Percentiles rank a stretch among this genome's conserved stretches.
Evolutionary conservation across 2,797 vertebrate genomes (phyloP).

Genomic region (Enteromius viviparus): DNA sequence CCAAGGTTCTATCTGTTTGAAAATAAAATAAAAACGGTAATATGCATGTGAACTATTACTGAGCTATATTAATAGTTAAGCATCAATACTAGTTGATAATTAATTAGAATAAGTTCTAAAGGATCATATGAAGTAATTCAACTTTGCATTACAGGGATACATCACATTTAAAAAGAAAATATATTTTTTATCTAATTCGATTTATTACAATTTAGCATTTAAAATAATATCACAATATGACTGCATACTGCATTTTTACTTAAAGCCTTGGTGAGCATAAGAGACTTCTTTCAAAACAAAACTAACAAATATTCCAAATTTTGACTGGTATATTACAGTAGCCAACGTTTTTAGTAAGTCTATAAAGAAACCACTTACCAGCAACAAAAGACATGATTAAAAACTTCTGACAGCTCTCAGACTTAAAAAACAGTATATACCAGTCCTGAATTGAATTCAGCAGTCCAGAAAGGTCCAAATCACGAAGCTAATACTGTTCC

Average conservation of each 20-base stretch:
- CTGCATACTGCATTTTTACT: too few relatives aligned
- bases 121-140: background rate
- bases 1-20: background rate
- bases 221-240: background rate
- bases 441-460: background rate
- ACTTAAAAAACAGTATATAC: background rate
- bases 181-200: background rate
- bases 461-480: background rate
- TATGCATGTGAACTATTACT: background rate
- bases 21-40: background rate
- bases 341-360: background rate
- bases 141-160: background rate
- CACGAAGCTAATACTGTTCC: background rate
- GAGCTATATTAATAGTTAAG: background rate
- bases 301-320: background rate
- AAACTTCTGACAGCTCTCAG: background rate
- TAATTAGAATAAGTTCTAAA: background rate
- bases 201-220: background rate
- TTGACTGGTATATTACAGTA: background rate
- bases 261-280: background rate
- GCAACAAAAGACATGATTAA: slow-evolving; percentile 55
- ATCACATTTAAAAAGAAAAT: background rate
- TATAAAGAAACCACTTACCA: slow-evolving; percentile 50
- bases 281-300: background rate
- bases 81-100: background rate